Evolutionary conservation across 2,888 invertebrate genomes (phyloP), one percentile per base, ranked within the genome.

Genomic region (Agrotis segetum): DNA sequence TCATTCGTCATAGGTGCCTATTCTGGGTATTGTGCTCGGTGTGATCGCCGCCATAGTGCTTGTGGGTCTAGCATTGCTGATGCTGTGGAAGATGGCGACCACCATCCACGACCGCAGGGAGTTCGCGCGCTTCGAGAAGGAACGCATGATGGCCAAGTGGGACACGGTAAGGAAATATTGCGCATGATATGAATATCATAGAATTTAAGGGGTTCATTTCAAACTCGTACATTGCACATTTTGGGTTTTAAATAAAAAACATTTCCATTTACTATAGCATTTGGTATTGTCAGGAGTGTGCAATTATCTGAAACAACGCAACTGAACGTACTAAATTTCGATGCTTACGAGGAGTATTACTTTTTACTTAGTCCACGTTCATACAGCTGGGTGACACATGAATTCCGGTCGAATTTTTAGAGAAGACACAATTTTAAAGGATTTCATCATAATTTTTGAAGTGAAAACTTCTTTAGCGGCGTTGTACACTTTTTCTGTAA

Each of bases 111-210:
- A 99, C 95, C 97, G 99, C 71, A 96, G 99, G 80, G 99, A 99
- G 95, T 99, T 99, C 93, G 99, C 99, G 53, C 98, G 98, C 90
- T 99, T 99, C 94, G 99, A 99, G 94, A 99, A 99, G 93, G 99
- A 99, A 92, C 97, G 99, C 85, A 98, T 98, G 97, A 99, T 98
- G 97, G 99, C 99, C 83, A 99, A 99, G 93, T 99, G 99, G 99
- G 99, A 99, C 93, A 99, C 99, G 94, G 99, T 99, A 96, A 97
- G 92, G 62, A 59, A 13, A 47, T n/a, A 19, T 9, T 44, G 47
- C 13, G 71, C 65, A 79, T 73, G 66, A 58, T 46, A 52, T 68
- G 19, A 14, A 13, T 19, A 50, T 19, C n/a, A 46, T 24, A 2
- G 2, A 55, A 34, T 34, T 55, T 21, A 16, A 16, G 2, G 34